Conservation (phyloP, 2,797 vertebrate species). For the Smutsia gigantea region DNA sequence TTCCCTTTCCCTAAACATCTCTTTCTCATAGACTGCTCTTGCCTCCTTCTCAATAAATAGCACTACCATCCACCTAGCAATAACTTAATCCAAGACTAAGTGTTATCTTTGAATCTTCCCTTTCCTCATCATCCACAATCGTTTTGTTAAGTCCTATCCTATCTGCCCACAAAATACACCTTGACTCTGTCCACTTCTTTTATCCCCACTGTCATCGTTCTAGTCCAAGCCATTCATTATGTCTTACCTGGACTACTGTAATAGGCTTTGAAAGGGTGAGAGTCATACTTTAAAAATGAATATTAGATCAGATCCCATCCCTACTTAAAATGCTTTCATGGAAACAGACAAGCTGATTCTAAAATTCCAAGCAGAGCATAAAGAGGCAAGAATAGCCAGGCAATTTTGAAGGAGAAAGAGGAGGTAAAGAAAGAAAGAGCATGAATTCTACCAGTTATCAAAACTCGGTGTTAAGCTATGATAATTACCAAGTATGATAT, state of each 20-base stretch:
- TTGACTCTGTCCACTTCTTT: not conserved
- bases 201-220: not conserved
- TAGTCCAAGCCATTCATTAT: not conserved
- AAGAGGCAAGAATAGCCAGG: not conserved
- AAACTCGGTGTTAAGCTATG: not conserved
- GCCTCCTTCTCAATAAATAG: not conserved
- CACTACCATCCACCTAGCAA: not conserved
- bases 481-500: not conserved
- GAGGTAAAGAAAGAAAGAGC: not conserved
- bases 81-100: not conserved
- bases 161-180: not conserved
- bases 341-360: not conserved
- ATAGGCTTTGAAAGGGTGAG: not conserved
- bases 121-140: not conserved
- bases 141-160: not conserved
- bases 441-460: not conserved
- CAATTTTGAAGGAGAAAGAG: not conserved
- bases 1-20: not conserved
- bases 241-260: not conserved
- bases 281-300: slow-evolving; percentile 15
- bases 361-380: slow-evolving; percentile 16
- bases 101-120: not conserved
- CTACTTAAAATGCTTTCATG: not conserved
- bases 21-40: not conserved
- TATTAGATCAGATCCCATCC: not conserved